These are phyloP conservation scores for zebrafish (Danio rerio) DNA, from an alignment of 2,113 vertebrate species.

Conservation along the genomic window GRCz12tu NC_133181.1:28032501-28033000, in stretches of 20 bases:
- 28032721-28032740: neutral
- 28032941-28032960: conserved; percentile 61
- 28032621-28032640: conserved; percentile 51
- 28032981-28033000: conserved; percentile 56
- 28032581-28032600: conserved; percentile 37
- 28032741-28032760: conserved; percentile 52
- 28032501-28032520: neutral
- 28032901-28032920: conserved; percentile 69
- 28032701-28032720: neutral
- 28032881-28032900: conserved; percentile 71
- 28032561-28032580: neutral
- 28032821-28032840: conserved; percentile 68
- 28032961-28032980: conserved; percentile 62
- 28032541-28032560: conserved; percentile 7
- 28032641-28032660: conserved; percentile 54
- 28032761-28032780: conserved; percentile 60
- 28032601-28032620: conserved; percentile 45
- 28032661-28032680: conserved; percentile 45
- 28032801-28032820: conserved; percentile 68
- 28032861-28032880: conserved; percentile 68
- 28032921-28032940: conserved; percentile 62
- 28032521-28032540: neutral
- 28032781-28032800: conserved; percentile 67
- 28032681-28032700: conserved; percentile 41
- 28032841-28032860: conserved; percentile 67